phyloP scores from a whole-genome alignment of 2,113 vertebrate genomes.

The Kryptolebias marmoratus region DNA sequence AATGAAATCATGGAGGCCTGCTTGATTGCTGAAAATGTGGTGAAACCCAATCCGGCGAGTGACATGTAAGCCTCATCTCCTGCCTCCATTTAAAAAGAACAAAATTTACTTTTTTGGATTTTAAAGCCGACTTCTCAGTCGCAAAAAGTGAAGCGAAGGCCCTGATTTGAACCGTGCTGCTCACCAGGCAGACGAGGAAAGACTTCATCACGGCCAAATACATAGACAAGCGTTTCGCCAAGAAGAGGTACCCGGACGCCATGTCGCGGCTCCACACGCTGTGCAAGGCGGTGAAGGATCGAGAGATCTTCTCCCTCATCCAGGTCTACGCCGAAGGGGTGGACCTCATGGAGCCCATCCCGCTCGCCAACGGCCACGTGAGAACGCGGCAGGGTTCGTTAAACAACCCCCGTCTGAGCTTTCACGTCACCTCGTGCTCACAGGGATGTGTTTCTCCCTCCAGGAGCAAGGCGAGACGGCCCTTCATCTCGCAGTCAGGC shows the following conservation, averaged over 20 bases:
- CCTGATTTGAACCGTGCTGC: background rate
- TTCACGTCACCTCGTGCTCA: too few relatives aligned
- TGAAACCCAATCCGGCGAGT: conserved; percentile 93
- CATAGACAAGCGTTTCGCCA: conserved; percentile 91
- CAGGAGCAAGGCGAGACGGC: conserved; percentile 97
- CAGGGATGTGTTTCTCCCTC: background rate
- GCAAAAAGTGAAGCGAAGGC: too few relatives aligned
- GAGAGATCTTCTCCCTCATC: conserved; percentile 93
- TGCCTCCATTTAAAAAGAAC: background rate
- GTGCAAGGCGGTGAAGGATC: conserved; percentile 93
- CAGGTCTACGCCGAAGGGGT: conserved; percentile 94
- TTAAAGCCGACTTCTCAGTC: too few relatives aligned
- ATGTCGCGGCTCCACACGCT: conserved; percentile 88
- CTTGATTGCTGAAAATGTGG: conserved; percentile 84
- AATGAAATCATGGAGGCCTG: conserved; percentile 98
- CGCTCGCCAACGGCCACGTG: conserved; percentile 95
- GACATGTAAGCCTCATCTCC: conserved; percentile 90
- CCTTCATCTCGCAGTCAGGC: conserved; percentile 93
- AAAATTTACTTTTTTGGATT: too few relatives aligned
- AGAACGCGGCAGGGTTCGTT: conserved; percentile 59
- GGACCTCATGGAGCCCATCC: conserved; percentile 96
- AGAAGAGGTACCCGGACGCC: conserved; percentile 85
- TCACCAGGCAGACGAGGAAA: conserved; percentile 92
- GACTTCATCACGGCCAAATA: conserved; percentile 98
- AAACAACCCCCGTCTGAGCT: too few relatives aligned